Conservation (phyloP, 2,888 invertebrate species). For the Lithophane semibrunnea region DNA sequence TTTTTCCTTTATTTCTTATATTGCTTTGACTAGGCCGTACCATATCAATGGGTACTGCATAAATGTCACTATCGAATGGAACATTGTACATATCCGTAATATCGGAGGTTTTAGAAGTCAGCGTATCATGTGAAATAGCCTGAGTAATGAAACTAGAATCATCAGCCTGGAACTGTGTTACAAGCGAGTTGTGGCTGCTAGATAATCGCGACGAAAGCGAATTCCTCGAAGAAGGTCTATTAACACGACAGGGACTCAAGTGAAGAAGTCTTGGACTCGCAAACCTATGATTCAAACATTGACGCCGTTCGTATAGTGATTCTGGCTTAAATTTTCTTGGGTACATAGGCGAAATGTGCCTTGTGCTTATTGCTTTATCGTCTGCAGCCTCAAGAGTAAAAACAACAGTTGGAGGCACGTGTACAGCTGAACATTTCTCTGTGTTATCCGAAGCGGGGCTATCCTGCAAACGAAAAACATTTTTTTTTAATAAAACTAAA, state of each 20-base stretch:
- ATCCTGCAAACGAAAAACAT: conserved; percentile 78
- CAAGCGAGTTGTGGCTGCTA: conserved; percentile 96
- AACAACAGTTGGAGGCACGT: conserved; percentile 76
- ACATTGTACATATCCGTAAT: conserved; percentile 97
- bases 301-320: conserved; percentile 83
- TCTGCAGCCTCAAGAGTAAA: conserved; percentile 74
- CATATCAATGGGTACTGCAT: conserved; percentile 96
- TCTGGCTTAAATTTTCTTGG: conserved; percentile 84
- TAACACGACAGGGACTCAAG: conserved; percentile 91
- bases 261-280: conserved; percentile 89
- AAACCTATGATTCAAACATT: conserved; percentile 85
- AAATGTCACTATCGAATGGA: conserved; percentile 96
- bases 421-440: conserved; percentile 75
- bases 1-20: conserved; percentile 83
- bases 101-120: conserved; percentile 92
- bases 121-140: conserved; percentile 96
- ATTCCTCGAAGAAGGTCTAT: conserved; percentile 93
- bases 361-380: conserved; percentile 73
- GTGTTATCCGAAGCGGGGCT: conserved; percentile 74
- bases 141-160: conserved; percentile 97
- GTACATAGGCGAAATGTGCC: conserved; percentile 83
- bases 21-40: conserved; percentile 90
- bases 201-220: conserved; percentile 95
- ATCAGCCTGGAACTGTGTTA: conserved; percentile 94
- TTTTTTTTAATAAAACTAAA: not conserved